Percentiles rank a stretch among this genome's conserved stretches.
phyloP scores from a whole-genome alignment of 2,113 vertebrate genomes.

The Mesocricetus auratus region DNA sequence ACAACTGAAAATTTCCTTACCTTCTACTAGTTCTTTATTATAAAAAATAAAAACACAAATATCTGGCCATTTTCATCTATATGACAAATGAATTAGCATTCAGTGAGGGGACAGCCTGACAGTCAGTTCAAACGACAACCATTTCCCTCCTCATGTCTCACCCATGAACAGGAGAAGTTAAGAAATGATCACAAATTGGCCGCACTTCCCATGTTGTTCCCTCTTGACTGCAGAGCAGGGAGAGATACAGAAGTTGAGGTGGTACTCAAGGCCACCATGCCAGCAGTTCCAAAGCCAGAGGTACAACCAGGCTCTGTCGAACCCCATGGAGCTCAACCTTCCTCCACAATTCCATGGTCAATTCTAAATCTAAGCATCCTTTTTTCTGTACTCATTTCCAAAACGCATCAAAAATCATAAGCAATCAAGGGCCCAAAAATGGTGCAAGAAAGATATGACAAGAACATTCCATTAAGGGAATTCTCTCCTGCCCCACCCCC shows the following conservation, averaged over 20 bases:
- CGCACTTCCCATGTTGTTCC: background rate
- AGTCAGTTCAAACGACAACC: background rate
- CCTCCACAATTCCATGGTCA: background rate
- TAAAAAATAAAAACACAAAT: background rate
- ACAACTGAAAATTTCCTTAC: background rate
- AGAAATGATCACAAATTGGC: background rate
- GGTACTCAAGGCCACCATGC: background rate
- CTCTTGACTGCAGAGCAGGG: background rate
- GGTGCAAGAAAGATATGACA: constrained; percentile 25
- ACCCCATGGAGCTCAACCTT: background rate
- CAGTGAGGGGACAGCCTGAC: background rate
- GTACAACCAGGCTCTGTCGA: background rate
- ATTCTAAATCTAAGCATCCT: constrained; percentile 5
- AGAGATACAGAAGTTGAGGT: background rate
- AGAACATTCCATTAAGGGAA: background rate
- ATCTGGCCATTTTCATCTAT: background rate
- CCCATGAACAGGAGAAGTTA: background rate
- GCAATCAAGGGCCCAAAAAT: constrained; percentile 5
- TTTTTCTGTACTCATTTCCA: background rate
- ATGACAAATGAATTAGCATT: background rate
- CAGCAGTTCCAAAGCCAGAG: background rate
- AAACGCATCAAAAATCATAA: constrained; percentile 9
- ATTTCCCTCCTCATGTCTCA: background rate
- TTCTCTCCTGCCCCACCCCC: no score
- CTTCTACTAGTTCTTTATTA: background rate